A percentile compares a stretch with the other conserved stretches of the same genome.
phyloP scores from a whole-genome alignment of 2,113 vertebrate genomes.

The Oriolus oriolus region DNA sequence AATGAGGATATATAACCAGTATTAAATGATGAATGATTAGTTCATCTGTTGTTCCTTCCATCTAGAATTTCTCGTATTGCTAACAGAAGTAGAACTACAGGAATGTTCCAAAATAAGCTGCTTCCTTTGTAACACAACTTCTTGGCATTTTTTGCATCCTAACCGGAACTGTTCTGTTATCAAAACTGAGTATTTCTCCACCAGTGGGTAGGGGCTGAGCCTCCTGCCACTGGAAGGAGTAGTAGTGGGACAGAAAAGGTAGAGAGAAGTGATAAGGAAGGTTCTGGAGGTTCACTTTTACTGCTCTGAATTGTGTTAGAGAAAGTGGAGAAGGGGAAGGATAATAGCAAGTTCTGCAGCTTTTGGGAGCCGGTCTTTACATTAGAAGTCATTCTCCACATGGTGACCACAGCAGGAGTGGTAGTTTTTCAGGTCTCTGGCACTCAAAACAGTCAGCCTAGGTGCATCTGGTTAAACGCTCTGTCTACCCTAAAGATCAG shows the following conservation, averaged over 20 bases:
- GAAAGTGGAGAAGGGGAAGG: background rate
- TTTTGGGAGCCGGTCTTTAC: background rate
- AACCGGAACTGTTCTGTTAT: background rate
- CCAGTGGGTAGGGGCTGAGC: background rate
- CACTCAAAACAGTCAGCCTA: background rate
- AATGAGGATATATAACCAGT: background rate
- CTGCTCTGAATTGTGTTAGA: background rate
- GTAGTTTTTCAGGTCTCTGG: background rate
- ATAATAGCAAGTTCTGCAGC: background rate
- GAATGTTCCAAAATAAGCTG: background rate
- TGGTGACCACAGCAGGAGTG: background rate
- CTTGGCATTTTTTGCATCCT: background rate
- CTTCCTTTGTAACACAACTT: background rate
- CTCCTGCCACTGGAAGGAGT: background rate
- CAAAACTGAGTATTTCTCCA: background rate
- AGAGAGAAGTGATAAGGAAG: background rate
- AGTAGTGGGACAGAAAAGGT: background rate
- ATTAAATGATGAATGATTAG: background rate
- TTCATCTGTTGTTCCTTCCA: background rate
- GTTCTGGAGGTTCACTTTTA: background rate
- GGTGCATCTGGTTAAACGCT: background rate
- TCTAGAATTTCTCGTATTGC: background rate
- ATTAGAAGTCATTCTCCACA: background rate
- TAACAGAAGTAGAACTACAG: background rate
- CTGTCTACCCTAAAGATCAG: background rate